phyloP scores from a whole-genome alignment of 2,888 invertebrate genomes.

The Actias luna region DNA sequence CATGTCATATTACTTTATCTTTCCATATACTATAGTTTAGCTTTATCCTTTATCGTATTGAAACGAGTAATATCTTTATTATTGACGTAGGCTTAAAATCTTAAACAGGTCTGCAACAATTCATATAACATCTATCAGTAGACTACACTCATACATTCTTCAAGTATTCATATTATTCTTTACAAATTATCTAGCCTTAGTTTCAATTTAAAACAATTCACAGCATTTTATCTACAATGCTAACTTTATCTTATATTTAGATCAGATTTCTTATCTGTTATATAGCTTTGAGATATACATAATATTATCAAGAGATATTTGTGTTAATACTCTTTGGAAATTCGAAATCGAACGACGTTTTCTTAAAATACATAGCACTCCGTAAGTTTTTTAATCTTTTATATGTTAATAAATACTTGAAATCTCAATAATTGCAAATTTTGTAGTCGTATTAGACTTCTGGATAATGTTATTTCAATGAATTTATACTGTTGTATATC shows the following conservation, averaged over 20 bases:
- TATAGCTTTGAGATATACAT: neutral
- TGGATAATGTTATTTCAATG: no score
- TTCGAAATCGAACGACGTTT: slow-evolving; percentile 4
- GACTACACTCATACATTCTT: no score
- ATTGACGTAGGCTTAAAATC: neutral
- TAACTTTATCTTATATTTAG: slow-evolving; percentile 19
- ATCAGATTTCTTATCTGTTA: slow-evolving; percentile 30
- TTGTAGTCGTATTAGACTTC: neutral
- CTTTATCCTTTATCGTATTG: neutral
- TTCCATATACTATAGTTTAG: neutral
- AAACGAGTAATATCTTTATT: neutral
- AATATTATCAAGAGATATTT: neutral
- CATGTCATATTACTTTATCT: neutral
- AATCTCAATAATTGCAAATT: neutral
- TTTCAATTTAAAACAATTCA: neutral
- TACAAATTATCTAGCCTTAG: neutral
- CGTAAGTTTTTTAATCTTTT: neutral
- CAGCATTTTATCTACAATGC: neutral
- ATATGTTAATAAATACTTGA: neutral
- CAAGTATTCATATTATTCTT: neutral
- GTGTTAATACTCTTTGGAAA: neutral
- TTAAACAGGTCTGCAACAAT: no score
- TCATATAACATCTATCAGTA: no score
- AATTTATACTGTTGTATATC: no score
- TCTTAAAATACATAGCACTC: neutral